Percentiles rank a stretch among this genome's conserved stretches.
Conservation (phyloP, 2,113 vertebrate genomes). For the Fregetta grallaria region DNA sequence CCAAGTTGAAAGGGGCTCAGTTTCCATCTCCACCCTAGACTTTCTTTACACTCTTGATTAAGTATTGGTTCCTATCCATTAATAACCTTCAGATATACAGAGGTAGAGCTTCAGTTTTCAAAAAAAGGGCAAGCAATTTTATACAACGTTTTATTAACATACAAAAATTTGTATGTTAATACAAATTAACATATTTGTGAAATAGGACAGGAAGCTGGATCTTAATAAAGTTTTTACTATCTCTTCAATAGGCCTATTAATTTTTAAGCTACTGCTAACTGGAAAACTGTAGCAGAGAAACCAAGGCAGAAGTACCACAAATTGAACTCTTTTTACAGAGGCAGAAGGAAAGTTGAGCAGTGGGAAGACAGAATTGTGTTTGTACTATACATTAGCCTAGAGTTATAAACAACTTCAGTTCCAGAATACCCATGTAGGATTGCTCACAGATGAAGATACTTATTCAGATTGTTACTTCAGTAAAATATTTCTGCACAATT, state of each 20-base stretch:
- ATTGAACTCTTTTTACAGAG: background rate
- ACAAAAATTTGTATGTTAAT: no score
- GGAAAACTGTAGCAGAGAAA: background rate
- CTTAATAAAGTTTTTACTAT: background rate
- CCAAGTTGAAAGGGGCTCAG: background rate
- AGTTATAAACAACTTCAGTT: background rate
- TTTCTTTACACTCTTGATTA: background rate
- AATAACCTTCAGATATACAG: background rate
- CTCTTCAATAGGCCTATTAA: background rate
- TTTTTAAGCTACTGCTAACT: background rate
- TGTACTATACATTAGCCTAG: background rate
- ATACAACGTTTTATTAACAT: background rate
- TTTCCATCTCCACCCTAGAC: background rate
- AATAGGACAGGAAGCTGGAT: background rate
- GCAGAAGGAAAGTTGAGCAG: background rate
- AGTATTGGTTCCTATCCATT: background rate
- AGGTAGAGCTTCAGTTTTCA: background rate
- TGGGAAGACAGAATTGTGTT: background rate
- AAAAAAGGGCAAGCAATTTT: background rate
- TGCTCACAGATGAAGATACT: background rate
- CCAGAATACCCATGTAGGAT: background rate
- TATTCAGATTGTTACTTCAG: background rate
- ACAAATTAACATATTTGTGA: background rate
- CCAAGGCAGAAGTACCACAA: background rate
- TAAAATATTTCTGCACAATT: background rate